phyloP scores from a whole-genome alignment of 2,797 vertebrate genomes.

The Alosa sapidissima region DNA sequence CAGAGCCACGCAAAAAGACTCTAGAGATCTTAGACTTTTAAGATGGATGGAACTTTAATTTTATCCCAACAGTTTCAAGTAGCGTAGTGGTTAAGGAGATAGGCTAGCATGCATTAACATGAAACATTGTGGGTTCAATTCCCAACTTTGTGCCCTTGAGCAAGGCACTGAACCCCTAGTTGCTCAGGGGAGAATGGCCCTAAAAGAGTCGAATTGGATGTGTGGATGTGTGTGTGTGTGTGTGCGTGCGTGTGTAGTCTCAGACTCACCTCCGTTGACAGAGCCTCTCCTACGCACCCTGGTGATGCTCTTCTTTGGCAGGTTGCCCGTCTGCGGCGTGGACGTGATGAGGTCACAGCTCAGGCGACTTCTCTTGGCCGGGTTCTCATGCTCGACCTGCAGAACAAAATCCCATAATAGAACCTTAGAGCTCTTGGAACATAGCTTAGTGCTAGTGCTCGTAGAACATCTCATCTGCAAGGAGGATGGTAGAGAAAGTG shows the following conservation, averaged over 20 bases:
- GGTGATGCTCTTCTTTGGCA: conserved; percentile 80
- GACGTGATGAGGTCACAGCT: conserved; percentile 93
- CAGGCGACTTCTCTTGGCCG: conserved; percentile 87
- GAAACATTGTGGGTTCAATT: too few species aligned
- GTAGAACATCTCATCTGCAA: neutral
- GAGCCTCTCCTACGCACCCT: conserved; percentile 87
- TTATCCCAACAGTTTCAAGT: too few species aligned
- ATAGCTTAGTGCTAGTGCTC: neutral
- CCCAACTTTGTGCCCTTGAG: too few species aligned
- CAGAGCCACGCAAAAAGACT: neutral
- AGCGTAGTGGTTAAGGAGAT: too few species aligned
- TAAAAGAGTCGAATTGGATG: too few species aligned
- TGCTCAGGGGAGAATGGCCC: too few species aligned
- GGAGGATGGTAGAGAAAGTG: neutral
- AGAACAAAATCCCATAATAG: conserved; percentile 36
- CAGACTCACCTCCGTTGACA: conserved; percentile 86
- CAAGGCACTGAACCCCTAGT: too few species aligned
- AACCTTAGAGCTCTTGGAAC: neutral
- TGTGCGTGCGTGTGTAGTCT: neutral
- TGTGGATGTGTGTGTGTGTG: neutral
- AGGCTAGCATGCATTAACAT: too few species aligned
- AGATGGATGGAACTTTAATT: too few species aligned
- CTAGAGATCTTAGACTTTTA: too few species aligned
- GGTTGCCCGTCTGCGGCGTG: conserved; percentile 79
- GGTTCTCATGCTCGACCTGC: conserved; percentile 89